These are phyloP conservation scores for Sisyra nigra DNA, from an alignment of 2,888 invertebrate genomes.

Conservation along the genomic window DNA sequence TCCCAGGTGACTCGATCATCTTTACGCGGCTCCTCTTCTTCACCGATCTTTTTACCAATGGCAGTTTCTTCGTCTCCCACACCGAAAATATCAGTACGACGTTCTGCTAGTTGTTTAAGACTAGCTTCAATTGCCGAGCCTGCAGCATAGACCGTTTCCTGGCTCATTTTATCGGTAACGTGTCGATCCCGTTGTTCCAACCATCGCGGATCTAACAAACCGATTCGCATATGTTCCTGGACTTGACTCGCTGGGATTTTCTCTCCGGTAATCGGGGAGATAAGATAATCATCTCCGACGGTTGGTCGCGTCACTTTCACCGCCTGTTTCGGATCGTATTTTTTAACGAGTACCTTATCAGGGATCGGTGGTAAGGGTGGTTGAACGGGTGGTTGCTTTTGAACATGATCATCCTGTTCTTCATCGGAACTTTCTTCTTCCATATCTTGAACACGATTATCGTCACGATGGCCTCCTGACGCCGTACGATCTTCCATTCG, in stretches of 20 bases:
- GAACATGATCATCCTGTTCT: conserved; percentile 33
- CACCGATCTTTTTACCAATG: conserved; percentile 96
- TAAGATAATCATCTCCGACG: conserved; percentile 74
- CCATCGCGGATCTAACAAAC: conserved; percentile 92
- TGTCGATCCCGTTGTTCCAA: conserved; percentile 92
- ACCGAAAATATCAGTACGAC: conserved; percentile 99
- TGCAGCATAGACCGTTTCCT: conserved; percentile 67
- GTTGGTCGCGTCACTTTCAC: conserved; percentile 42
- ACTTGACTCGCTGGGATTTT: conserved; percentile 94
- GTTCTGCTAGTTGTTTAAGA: conserved; percentile 88
- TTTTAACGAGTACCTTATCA: conserved; percentile 89
- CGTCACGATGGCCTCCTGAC: conserved; percentile 31
- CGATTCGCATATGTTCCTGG: conserved; percentile 95
- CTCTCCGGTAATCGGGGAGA: conserved; percentile 97
- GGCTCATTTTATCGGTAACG: conserved; percentile 82
- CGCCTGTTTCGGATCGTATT: conserved; percentile 87
- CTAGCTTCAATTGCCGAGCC: conserved; percentile 90
- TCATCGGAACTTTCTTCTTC: conserved; percentile 75
- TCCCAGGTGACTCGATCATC: conserved; percentile 96
- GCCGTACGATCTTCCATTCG: conserved; percentile 49
- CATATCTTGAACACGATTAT: conserved; percentile 71
- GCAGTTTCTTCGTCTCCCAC: conserved; percentile 97
- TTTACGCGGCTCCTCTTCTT: conserved; percentile 64
- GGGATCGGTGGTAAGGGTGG: conserved; percentile 69
- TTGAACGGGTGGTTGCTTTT: conserved; percentile 29